Evolutionary conservation across 2,888 invertebrate species (phyloP), one percentile per base, ranked within the genome.

Genomic region (Mimas tiliae): DNA sequence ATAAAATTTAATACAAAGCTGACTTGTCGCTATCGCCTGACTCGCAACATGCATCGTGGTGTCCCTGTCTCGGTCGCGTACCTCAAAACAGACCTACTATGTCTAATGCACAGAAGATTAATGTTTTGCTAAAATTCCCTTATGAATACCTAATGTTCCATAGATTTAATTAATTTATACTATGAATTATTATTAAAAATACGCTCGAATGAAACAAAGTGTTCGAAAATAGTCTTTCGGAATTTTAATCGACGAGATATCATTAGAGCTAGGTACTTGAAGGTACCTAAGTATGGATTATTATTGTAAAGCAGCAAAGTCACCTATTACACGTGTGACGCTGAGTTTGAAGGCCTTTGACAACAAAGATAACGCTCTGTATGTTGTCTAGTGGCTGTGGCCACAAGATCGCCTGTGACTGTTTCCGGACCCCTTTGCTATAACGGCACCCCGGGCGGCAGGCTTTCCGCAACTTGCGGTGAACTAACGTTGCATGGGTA

Each of bases 391-490:
- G 12, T 12, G 34, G 58, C 16, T 65, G 48, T 65, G 48, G 65
- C 65, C 55, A 65, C 65, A 65, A 65, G 65, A 65, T 42, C 14
- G 48, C 48, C 19, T 48, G 58, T 58, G 58, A 58, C 38, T 58
- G 47, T 55, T 65, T 58, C 58, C 58, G 55, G 65, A 55, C 55
- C 53, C 55, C 48, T 55, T 19, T 58, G 55, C 34, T 65, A 68
- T 78, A 79, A 78, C 79, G 79, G 79, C 67, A 77, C 69, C 65
- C 68, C 70, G 66, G 66, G 70, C 27, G 27, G 27, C 27, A 27
- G 27, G 27, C 73, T 76, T 77, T 78, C 78, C 77, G 75, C 74
- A 65, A 70, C 70, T 72, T 70, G 70, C 68, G 70, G 70, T 70
- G 65, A 68, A 69, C 69, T 65, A 65, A 68, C 68, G 72, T 71